phyloP scores from a whole-genome alignment of 1,140 invertebrate species.

The Drosophila malerkotliana region DNA sequence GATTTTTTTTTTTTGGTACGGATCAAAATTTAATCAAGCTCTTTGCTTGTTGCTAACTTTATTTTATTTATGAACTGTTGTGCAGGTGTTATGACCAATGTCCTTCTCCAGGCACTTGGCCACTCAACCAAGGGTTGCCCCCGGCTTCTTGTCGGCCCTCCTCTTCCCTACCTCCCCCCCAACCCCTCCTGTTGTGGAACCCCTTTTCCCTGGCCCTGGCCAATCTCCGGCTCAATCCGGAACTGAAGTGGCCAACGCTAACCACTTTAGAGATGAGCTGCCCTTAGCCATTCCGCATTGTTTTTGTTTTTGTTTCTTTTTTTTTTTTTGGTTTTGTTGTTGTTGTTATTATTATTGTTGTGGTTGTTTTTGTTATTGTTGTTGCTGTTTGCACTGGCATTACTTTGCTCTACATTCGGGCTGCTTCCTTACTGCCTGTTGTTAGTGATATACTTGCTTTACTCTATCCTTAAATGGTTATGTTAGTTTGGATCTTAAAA shows the following conservation, averaged over 20 bases:
- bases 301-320: constrained; percentile 14
- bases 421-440: neutral
- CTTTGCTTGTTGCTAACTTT: constrained; percentile 1
- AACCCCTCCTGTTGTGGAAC: too few relatives aligned
- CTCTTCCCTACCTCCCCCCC: too few relatives aligned
- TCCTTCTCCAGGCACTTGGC: constrained; percentile 13
- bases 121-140: neutral
- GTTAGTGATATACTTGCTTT: constrained; percentile 12
- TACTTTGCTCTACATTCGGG: constrained; percentile 45
- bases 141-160: too few relatives aligned
- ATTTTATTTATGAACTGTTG: constrained; percentile 43
- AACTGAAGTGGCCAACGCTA: constrained; percentile 58
- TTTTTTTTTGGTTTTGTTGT: constrained; percentile 10
- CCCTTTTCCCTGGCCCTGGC: neutral
- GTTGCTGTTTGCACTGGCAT: constrained; percentile 19
- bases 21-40: constrained; percentile 49
- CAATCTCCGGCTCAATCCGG: constrained; percentile 44
- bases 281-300: constrained; percentile 27
- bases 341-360: constrained; percentile 4
- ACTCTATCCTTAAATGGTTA: neutral
- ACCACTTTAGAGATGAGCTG: constrained; percentile 69
- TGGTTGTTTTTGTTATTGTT: neutral
- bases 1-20: constrained; percentile 1
- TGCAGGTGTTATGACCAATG: constrained; percentile 46
- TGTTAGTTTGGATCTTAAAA: neutral